phyloP scores from a whole-genome alignment of 2,113 vertebrate genomes.

The human region DNA sequence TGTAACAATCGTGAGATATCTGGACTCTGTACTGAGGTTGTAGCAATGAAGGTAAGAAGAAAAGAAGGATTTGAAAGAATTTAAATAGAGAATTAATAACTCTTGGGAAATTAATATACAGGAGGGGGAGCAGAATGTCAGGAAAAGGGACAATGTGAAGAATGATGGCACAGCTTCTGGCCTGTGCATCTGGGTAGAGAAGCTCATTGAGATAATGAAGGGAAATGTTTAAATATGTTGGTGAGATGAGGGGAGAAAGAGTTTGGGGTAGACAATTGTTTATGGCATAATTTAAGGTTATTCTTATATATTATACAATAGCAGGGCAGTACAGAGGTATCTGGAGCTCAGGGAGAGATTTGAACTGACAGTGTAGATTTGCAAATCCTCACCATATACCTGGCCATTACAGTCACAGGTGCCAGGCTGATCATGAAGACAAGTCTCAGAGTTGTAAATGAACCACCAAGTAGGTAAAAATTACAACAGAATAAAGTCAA shows the following conservation, averaged over 20 bases:
- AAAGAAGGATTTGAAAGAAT: neutral
- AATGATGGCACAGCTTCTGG: neutral
- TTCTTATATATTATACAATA: neutral
- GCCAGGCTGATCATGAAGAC: neutral
- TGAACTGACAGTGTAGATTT: neutral
- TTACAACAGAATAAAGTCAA: neutral
- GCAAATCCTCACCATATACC: neutral
- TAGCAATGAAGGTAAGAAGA: neutral
- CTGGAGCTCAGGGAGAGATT: neutral
- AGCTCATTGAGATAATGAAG: neutral
- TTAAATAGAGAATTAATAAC: neutral
- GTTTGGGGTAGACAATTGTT: neutral
- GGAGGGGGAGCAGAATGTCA: neutral
- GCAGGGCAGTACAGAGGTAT: neutral
- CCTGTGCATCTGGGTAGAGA: neutral
- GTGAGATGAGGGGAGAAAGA: neutral
- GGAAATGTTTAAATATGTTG: neutral
- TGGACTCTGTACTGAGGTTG: neutral
- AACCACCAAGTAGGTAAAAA: neutral
- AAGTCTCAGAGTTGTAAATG: neutral
- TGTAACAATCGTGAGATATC: neutral
- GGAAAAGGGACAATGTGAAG: neutral
- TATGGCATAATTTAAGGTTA: neutral
- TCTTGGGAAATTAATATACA: slow-evolving; percentile 20
- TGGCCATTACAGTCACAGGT: neutral